phyloP scores from a whole-genome alignment of 2,888 invertebrate species.

The Nemoura dubitans region DNA sequence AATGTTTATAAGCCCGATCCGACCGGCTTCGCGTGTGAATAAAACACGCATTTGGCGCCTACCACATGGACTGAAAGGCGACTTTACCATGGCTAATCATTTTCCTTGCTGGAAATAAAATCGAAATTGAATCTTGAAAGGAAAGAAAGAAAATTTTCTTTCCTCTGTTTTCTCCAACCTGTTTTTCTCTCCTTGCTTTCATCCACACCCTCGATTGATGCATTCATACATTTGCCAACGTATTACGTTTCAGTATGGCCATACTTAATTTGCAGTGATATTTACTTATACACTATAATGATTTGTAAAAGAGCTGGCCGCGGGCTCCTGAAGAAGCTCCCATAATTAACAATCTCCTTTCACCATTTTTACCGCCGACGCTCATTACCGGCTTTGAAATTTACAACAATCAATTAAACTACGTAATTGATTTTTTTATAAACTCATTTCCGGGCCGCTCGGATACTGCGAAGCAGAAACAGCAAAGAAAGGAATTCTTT shows the following conservation, averaged over 20 bases:
- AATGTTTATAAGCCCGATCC: neutral
- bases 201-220: neutral
- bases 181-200: neutral
- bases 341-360: constrained; percentile 4
- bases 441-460: neutral
- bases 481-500: neutral
- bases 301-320: neutral
- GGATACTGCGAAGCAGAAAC: neutral
- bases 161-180: neutral
- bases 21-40: neutral
- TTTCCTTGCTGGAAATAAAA: neutral
- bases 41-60: neutral
- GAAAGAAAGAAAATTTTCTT: neutral
- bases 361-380: neutral
- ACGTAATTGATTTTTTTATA: neutral
- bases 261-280: neutral
- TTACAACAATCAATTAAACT: neutral
- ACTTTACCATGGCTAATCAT: neutral
- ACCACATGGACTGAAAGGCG: neutral
- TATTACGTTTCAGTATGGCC: neutral
- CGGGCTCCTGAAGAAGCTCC: neutral
- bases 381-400: neutral
- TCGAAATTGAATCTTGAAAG: neutral
- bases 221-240: neutral
- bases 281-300: neutral